Evolutionary conservation across 2,797 vertebrate species (phyloP).

Genomic region (Myoxocephalus aenaeus): DNA sequence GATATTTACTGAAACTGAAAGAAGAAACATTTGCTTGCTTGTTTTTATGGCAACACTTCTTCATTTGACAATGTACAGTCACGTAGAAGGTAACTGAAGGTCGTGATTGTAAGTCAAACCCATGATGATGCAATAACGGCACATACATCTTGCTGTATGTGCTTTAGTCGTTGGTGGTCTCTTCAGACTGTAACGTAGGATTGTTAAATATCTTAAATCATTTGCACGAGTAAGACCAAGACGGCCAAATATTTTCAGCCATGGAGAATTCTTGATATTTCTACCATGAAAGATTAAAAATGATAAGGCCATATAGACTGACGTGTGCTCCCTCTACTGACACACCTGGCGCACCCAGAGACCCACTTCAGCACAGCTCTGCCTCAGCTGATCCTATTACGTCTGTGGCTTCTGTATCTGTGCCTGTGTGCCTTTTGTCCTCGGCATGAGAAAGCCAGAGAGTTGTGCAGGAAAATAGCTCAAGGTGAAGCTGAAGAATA

Average conservation of each 20-base stretch:
- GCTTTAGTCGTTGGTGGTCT: neutral
- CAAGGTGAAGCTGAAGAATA: conserved; percentile 20
- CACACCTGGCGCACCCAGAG: conserved; percentile 56
- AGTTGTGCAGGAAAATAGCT: conserved; percentile 21
- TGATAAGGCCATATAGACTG: neutral
- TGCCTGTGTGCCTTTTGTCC: conserved; percentile 7
- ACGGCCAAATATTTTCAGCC: neutral
- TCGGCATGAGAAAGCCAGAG: conserved; percentile 6
- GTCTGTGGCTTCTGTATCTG: conserved; percentile 6
- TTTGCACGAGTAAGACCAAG: neutral
- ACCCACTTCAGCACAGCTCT: conserved; percentile 51
- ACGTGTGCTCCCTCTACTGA: conserved; percentile 18
- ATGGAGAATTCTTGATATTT: neutral
- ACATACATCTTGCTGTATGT: neutral
- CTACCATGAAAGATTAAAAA: neutral
- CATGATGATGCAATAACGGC: neutral
- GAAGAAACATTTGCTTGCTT: neutral
- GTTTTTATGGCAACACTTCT: neutral
- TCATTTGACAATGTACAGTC: neutral
- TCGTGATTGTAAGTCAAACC: neutral
- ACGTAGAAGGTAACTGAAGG: neutral
- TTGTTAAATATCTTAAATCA: neutral
- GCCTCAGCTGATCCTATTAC: conserved; percentile 39
- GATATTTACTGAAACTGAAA: neutral
- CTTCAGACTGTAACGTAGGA: neutral